Evolutionary conservation across 2,888 invertebrate species (phyloP), one percentile per base, ranked within the genome.

Genomic region (Eulithis testata): DNA sequence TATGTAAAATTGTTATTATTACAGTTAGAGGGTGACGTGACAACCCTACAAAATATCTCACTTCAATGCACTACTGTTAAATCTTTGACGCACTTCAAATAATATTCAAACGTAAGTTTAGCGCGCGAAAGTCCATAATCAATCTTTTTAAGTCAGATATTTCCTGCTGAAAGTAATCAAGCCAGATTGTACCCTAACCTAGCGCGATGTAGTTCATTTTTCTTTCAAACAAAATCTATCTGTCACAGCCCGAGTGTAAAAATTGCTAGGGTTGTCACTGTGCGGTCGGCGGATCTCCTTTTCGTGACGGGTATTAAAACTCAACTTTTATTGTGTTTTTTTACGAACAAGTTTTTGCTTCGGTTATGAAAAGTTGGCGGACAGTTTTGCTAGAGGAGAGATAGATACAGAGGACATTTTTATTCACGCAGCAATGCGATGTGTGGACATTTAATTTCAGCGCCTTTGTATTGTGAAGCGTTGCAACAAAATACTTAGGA

Each of bases 1-100:
- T 88, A 85, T 84, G 83, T 87, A 89, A 88, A 59, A 90, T 89
- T 89, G 90, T 89, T 88, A 89, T 89, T 87, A 83, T 84, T 81
- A 78, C 79, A 31, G 31, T 87, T 86, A 80, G 80, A 78, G 87
- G 88, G 88, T 82, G 83, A 73, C 88, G 87, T 82, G 83, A 73
- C 83, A 83, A 69, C 82, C 85, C 82, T 84, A 76, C n/a, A 43
- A 49, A 55, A 61, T 43, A 53, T 21, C 45, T 45, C 49, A 64
- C 36, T 60, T n/a, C 5, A 50, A 49, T 40, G 60, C 40, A 54
- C 9, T 31, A 40, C 50, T 44, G 44, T 51, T 21, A 11, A 52
- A 52, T 56, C 51, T 43, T 45, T 50, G 44, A 11, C 11, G 45
- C 40, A 31, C 36, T 12, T 21, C 21, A 52, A 9, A 40, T 40